A percentile compares a stretch with the other conserved stretches of the same genome.
These are phyloP conservation scores for human (Homo sapiens) DNA, from an alignment of 2,113 vertebrate genomes.

Conservation along the genomic window GRCh38 chr3:82587501-82588000, in stretches of 20 bases:
- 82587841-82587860: constrained; percentile 8
- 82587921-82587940: neutral
- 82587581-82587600: rapidly evolving
- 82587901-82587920: neutral
- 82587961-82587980: neutral
- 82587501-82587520: neutral
- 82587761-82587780: neutral
- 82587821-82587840: neutral
- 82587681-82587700: neutral
- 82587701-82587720: neutral
- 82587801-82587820: neutral
- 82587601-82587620: neutral
- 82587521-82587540: neutral
- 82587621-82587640: neutral
- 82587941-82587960: neutral
- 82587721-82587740: neutral
- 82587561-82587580: neutral
- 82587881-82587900: neutral
- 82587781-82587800: neutral
- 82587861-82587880: neutral
- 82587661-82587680: neutral
- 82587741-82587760: neutral
- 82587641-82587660: neutral
- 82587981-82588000: constrained; percentile 7
- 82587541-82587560: neutral